Conservation (phyloP, 2,113 vertebrate genomes). For the Lamprotornis superbus region DNA sequence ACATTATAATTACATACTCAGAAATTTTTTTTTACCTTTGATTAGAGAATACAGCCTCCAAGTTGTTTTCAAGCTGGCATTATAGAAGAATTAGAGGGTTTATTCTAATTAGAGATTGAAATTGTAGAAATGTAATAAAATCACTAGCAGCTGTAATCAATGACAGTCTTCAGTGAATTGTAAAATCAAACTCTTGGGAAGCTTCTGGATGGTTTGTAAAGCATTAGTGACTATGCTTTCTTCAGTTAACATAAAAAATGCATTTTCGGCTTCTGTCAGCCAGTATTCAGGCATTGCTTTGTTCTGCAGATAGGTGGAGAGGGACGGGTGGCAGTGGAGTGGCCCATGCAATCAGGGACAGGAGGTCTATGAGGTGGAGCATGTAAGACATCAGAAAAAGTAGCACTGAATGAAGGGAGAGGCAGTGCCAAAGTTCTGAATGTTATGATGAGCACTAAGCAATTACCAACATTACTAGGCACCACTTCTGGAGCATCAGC, state of each 20-base stretch:
- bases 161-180: not conserved
- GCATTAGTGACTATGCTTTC: not conserved
- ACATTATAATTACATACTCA: not conserved
- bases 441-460: not conserved
- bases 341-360: not conserved
- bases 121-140: not conserved
- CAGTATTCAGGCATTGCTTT: not conserved
- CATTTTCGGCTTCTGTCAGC: not conserved
- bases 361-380: not conserved
- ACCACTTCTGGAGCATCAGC: not conserved
- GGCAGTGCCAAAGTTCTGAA: not conserved
- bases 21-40: not conserved
- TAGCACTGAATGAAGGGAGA: not conserved
- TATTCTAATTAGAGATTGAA: not conserved
- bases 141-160: not conserved
- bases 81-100: not conserved
- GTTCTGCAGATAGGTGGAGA: not conserved
- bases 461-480: not conserved
- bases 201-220: not conserved
- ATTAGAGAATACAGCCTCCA: not conserved
- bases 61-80: not conserved
- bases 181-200: not conserved
- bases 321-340: not conserved
- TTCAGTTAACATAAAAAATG: not conserved
- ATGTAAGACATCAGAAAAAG: not conserved